Evolutionary conservation across 2,797 vertebrate species (phyloP).

Genomic region (Monodelphis domestica): DNA sequence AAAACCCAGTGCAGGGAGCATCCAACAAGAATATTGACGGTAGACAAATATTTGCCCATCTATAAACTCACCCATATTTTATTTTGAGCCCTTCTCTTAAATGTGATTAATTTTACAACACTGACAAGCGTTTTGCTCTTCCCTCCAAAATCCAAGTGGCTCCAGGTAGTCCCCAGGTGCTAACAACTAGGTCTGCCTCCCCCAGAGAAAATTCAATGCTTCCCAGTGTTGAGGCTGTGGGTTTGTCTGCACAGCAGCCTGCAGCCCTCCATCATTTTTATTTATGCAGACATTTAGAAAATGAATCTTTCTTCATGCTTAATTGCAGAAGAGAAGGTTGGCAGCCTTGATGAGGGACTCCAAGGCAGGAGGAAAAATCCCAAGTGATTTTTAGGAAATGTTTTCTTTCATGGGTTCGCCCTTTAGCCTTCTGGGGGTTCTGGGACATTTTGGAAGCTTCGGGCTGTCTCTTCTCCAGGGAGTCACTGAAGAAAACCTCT

Average conservation of each 20-base stretch:
- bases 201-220: not conserved
- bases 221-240: constrained; percentile 20
- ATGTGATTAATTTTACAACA: constrained; percentile 75
- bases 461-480: not conserved
- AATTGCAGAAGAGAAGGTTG: constrained; percentile 45
- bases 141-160: constrained; percentile 71
- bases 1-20: constrained; percentile 25
- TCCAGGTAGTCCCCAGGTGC: constrained; percentile 63
- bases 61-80: constrained; percentile 50
- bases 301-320: constrained; percentile 34
- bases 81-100: constrained; percentile 77
- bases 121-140: constrained; percentile 72
- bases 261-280: constrained; percentile 25
- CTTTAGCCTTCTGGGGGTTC: not conserved
- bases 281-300: constrained; percentile 6
- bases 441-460: not conserved
- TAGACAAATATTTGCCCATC: constrained; percentile 74
- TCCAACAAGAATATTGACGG: constrained; percentile 78
- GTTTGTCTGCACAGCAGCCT: not conserved
- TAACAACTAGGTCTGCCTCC: constrained; percentile 52
- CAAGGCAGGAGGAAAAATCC: constrained; percentile 13
- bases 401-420: not conserved
- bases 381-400: not conserved
- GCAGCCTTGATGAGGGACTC: constrained; percentile 21
- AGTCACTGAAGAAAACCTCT: constrained; percentile 5